Base-by-base conservation (phyloP, 2,888 invertebrate species). In the Blera fallax region DNA sequence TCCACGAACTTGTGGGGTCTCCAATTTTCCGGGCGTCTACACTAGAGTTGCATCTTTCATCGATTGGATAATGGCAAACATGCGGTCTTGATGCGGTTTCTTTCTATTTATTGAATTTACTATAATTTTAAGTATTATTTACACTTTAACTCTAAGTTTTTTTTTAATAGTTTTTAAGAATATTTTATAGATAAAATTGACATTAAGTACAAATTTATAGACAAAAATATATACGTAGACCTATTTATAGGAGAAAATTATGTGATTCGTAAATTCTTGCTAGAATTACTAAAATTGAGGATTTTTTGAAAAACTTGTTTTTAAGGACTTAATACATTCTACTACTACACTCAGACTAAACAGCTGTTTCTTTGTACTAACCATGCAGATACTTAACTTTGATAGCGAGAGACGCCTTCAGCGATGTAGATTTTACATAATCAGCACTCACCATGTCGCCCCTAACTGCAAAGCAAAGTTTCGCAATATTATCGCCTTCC, bases 11-110 rank as follows among this genome's bases (percentile, higher is more conserved):
- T 92, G 92, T 72, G 92, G 93, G 4, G 90, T 92, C 0, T 88
- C 90, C 0, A 89, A 90, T 27, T 89, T 90, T 54, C 93, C 93
- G 0, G 93, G 92, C 5, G 91, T 93, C 0, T 93, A 93, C 78
- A 93, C 93, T 11, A 90, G 91, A 14, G 91, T 93, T 6, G 89
- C 90, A 21, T 89, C 91, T 40, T 92, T 90, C 77, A 88, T 91
- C 78, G 89, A 91, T 43, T 93, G 93, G 93, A 93, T 93, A 45
- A 77, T 90, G 18, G 88, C 89, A 29, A 90, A 88, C 83, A 88
- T 89, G 29, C 82, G 69, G 27, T 34, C 45, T n/a, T 87, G 43
- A 78, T 10, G 45, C 54, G 56, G 58, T 62, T 64, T 62, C 32
- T 24, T 60, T 45, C n/a, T 73, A 48, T 73, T 32, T 14, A 58